phyloP scores from a whole-genome alignment of 2,113 vertebrate species.

The Dendropsophus ebraccatus region DNA sequence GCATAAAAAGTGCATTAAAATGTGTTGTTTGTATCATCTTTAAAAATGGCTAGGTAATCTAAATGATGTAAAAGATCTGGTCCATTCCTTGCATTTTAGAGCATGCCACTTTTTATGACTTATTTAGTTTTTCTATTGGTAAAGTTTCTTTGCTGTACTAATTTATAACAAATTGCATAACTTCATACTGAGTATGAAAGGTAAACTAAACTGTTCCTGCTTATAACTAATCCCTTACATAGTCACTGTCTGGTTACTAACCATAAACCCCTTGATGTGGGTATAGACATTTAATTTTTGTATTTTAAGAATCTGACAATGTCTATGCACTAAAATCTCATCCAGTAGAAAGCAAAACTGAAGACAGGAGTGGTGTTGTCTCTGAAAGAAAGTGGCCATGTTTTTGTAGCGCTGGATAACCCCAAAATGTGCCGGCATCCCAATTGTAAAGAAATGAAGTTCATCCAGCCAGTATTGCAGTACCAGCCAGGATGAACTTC shows the following conservation, averaged over 20 bases:
- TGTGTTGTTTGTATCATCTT: not conserved
- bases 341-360: no score
- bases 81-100: not conserved
- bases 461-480: no score
- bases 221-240: not conserved
- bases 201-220: not conserved
- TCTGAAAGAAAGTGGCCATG: no score
- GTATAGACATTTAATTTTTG: no score
- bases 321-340: no score
- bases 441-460: no score
- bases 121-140: not conserved
- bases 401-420: no score
- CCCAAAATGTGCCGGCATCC: no score
- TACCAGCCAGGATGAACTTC: no score
- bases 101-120: not conserved
- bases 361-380: no score
- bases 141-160: not conserved
- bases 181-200: not conserved
- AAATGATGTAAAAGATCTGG: not conserved
- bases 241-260: not conserved
- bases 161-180: not conserved
- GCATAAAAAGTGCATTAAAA: not conserved
- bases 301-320: no score
- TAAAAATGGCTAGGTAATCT: not conserved
- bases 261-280: not conserved